Conservation (phyloP, 2,113 vertebrate genomes). For the Equus przewalskii region DNA sequence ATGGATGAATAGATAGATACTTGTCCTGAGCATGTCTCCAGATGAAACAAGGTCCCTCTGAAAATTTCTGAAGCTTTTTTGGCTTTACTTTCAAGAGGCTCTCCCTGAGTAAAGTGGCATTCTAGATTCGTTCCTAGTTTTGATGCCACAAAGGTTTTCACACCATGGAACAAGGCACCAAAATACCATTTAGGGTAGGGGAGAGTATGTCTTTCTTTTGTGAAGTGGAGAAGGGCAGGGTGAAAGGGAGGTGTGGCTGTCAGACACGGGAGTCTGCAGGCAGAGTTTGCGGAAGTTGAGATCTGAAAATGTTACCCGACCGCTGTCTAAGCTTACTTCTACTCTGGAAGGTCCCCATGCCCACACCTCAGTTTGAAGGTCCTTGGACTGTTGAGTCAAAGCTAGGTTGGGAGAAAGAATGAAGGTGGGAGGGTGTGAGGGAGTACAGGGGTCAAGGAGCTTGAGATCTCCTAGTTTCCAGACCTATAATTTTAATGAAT, state of each 20-base stretch:
- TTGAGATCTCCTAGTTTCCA: neutral
- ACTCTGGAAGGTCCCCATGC: neutral
- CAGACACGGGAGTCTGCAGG: neutral
- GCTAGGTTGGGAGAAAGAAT: neutral
- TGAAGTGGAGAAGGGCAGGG: neutral
- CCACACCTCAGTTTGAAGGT: neutral
- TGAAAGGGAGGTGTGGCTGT: neutral
- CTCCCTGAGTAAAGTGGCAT: neutral
- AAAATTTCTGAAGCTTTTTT: neutral
- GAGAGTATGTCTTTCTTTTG: neutral
- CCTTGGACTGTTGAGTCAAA: neutral
- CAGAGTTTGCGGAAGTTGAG: neutral
- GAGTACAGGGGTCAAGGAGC: neutral
- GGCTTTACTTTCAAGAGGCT: neutral
- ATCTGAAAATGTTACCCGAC: neutral
- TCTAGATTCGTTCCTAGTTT: conserved; percentile 19
- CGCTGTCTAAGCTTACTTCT: neutral
- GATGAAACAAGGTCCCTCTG: neutral
- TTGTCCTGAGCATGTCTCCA: conserved; percentile 18
- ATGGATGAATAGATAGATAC: neutral
- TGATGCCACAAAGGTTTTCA: neutral
- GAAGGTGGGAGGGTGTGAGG: neutral
- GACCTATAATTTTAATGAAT: neutral
- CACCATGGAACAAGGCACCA: neutral
- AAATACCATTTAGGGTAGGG: neutral